phyloP scores from a whole-genome alignment of 2,797 vertebrate genomes.

The Catharus ustulatus region DNA sequence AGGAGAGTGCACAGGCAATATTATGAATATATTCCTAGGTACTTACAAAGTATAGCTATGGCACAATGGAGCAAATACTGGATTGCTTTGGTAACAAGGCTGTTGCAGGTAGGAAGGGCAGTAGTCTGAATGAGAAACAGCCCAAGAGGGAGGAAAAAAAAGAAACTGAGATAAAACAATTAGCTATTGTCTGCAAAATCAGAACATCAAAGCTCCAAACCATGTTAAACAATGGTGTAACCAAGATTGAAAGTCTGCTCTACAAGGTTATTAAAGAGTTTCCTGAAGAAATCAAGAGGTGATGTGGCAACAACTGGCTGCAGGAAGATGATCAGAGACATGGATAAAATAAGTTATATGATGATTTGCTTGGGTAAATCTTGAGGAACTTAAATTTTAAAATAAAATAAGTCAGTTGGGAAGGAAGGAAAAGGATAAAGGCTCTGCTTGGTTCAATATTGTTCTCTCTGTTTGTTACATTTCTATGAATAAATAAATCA shows the following conservation, averaged over 20 bases:
- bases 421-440: neutral
- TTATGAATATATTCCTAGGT: neutral
- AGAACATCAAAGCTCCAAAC: neutral
- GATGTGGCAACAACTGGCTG: neutral
- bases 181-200: neutral
- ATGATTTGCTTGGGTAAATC: neutral
- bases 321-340: neutral
- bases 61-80: neutral
- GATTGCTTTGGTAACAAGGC: neutral
- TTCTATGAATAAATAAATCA: constrained; percentile 9
- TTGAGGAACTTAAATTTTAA: neutral
- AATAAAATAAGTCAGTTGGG: neutral
- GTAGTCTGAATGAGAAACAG: neutral
- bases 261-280: neutral
- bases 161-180: neutral
- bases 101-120: neutral
- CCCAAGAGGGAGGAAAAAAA: neutral
- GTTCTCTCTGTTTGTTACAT: neutral
- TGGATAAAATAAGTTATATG: neutral
- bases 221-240: neutral
- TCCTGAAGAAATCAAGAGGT: neutral
- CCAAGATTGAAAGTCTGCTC: neutral
- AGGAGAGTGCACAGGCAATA: neutral
- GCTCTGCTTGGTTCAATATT: neutral
- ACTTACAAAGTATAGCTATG: neutral